Percentiles rank a stretch among this genome's conserved stretches.
Conservation (phyloP, 92 coral and sea anemone genomes). For the Parazoanthus atlanticus region DNA sequence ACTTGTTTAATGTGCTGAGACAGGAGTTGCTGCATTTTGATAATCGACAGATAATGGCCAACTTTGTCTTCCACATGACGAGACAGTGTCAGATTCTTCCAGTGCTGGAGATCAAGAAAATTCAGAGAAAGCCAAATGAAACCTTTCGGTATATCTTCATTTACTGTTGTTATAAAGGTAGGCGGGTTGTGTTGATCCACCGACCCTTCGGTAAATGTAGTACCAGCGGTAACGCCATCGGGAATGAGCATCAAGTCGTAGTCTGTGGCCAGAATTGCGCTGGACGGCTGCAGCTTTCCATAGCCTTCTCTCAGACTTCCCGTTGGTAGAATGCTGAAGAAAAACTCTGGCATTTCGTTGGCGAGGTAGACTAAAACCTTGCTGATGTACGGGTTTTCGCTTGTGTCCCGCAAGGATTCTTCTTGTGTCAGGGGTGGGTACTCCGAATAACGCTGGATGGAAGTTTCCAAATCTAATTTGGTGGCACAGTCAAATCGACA, state of each 20-base stretch:
- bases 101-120: conserved; percentile 36
- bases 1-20: not conserved
- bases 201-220: not conserved
- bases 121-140: conserved; percentile 40
- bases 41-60: not conserved
- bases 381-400: conserved; percentile 23
- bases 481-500: conserved; percentile 31
- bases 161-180: conserved; percentile 6
- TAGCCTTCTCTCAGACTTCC: conserved; percentile 51
- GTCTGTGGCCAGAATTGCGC: conserved; percentile 44
- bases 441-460: conserved; percentile 41
- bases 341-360: conserved; percentile 34
- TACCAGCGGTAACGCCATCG: conserved; percentile 39
- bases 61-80: not conserved
- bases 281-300: conserved; percentile 47
- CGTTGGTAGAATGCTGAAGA: conserved; percentile 38
- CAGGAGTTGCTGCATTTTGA: not conserved
- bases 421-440: conserved; percentile 33
- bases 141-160: conserved; percentile 37
- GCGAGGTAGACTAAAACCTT: conserved; percentile 25
- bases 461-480: conserved; percentile 14
- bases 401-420: conserved; percentile 2
- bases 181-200: not conserved
- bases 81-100: conserved; percentile 8
- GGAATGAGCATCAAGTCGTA: conserved; percentile 51